Evolutionary conservation across 2,888 invertebrate genomes (phyloP).

Genomic region (Terebella lapidaria): DNA sequence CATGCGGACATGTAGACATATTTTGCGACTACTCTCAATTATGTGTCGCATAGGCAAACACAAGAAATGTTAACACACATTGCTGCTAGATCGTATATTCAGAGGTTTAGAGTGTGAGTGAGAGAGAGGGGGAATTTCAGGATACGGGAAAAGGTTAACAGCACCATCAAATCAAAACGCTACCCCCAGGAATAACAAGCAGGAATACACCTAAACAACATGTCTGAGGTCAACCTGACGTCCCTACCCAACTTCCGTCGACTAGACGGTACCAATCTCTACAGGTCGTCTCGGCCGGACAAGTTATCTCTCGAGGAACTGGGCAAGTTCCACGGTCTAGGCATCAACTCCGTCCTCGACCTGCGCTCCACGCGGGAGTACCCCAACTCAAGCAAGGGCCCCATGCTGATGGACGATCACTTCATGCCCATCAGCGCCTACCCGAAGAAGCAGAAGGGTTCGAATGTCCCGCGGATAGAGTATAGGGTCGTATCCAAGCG

Average conservation of each 20-base stretch:
- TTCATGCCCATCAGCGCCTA: neutral
- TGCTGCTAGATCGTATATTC: too few relatives aligned
- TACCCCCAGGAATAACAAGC: too few relatives aligned
- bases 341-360: neutral
- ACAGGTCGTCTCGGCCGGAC: neutral
- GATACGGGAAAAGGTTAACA: too few relatives aligned
- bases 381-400: neutral
- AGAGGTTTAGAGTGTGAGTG: too few relatives aligned
- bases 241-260: neutral
- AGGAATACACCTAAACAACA: too few relatives aligned
- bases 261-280: neutral
- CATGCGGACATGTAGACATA: too few relatives aligned
- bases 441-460: neutral
- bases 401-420: neutral
- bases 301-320: neutral
- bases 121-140: too few relatives aligned
- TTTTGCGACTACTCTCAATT: too few relatives aligned
- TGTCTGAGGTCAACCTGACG: too few relatives aligned
- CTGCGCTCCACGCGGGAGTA: neutral
- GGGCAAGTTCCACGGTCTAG: neutral
- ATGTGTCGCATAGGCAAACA: too few relatives aligned
- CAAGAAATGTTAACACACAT: too few relatives aligned
- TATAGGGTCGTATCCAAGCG: neutral
- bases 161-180: too few relatives aligned
- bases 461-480: neutral